Conservation (phyloP, 2,888 invertebrate species). For the Caenorhabditis zanzibari region DNA sequence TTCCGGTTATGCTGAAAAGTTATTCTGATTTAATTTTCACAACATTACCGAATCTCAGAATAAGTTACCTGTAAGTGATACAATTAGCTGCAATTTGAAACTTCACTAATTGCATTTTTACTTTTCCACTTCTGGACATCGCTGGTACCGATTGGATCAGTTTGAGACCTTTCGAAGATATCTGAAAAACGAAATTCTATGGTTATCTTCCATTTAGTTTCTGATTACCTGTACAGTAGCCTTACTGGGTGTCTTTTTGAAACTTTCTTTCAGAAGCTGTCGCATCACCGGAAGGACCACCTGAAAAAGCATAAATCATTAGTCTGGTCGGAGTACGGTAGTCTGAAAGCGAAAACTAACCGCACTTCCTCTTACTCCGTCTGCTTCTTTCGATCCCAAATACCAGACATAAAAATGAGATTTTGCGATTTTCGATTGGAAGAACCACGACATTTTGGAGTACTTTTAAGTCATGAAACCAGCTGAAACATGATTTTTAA, state of each 20-base stretch:
- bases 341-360: no score
- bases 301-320: slow-evolving; percentile 83
- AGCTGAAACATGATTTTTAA: slow-evolving; percentile 1
- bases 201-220: neutral
- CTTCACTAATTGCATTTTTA: slow-evolving; percentile 88
- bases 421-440: slow-evolving; percentile 80
- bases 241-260: slow-evolving; percentile 76
- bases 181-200: slow-evolving; percentile 74
- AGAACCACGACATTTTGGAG: slow-evolving; percentile 72
- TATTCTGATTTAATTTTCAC: no score
- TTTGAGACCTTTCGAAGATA: slow-evolving; percentile 92
- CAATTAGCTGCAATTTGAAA: slow-evolving; percentile 96
- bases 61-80: slow-evolving; percentile 87
- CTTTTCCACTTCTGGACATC: slow-evolving; percentile 83
- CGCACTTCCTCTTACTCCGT: slow-evolving; percentile 90
- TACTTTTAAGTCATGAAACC: slow-evolving; percentile 26
- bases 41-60: no score
- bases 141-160: slow-evolving; percentile 90
- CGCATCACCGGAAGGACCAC: slow-evolving; percentile 80
- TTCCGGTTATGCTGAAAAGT: slow-evolving; percentile 90
- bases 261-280: slow-evolving; percentile 76
- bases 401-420: slow-evolving; percentile 87
- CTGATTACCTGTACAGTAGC: slow-evolving; percentile 81
- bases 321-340: no score
- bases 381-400: slow-evolving; percentile 95